A percentile compares a stretch with the other conserved stretches of the same genome.
phyloP scores from a whole-genome alignment of 2,113 vertebrate genomes.

The Lophius piscatorius region DNA sequence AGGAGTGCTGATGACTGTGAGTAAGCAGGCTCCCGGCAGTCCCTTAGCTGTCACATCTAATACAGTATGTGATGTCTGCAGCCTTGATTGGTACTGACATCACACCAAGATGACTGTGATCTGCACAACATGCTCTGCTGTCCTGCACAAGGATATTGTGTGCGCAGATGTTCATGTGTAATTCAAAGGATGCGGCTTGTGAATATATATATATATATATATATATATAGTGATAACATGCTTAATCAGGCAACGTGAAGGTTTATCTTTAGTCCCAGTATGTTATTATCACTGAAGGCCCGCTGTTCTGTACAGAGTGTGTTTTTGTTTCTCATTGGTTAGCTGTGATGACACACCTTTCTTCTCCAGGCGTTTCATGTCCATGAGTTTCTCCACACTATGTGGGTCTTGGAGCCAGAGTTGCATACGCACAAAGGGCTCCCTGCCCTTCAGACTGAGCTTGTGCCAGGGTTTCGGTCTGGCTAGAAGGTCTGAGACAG shows the following conservation, averaged over 20 bases:
- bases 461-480: constrained; percentile 98
- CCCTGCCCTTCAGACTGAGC: constrained; percentile 90
- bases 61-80: constrained; percentile 71
- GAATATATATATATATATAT: constrained; percentile 40
- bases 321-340: background rate
- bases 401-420: constrained; percentile 96
- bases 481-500: constrained; percentile 96
- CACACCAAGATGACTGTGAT: constrained; percentile 77
- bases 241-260: constrained; percentile 19
- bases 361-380: constrained; percentile 96
- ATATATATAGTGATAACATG: constrained; percentile 8
- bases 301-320: background rate
- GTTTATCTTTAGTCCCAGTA: constrained; percentile 1
- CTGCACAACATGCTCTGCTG: constrained; percentile 77
- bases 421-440: constrained; percentile 79
- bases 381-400: constrained; percentile 96
- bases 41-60: constrained; percentile 76
- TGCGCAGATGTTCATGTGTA: constrained; percentile 59
- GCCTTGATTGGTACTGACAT: constrained; percentile 76
- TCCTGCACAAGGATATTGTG: constrained; percentile 70
- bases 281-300: constrained; percentile 23
- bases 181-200: constrained; percentile 42
- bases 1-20: constrained; percentile 78
- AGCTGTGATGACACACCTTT: constrained; percentile 84
- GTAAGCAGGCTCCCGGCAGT: constrained; percentile 76